Conservation (phyloP, 2,113 vertebrate genomes). For the Otocyon megalotis region DNA sequence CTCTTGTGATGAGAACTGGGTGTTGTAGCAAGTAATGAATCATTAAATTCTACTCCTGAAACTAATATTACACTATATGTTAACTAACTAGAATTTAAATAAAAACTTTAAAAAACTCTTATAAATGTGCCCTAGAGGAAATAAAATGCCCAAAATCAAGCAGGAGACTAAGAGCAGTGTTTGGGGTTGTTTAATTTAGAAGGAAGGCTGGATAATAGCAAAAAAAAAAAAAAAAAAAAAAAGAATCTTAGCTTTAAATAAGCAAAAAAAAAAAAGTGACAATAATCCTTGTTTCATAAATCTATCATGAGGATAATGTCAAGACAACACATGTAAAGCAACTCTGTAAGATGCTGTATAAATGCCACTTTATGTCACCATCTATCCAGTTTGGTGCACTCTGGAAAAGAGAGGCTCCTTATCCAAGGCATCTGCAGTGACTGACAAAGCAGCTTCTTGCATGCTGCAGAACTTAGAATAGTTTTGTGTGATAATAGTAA, state of each 20-base stretch:
- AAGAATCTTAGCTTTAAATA: slow-evolving; percentile 78
- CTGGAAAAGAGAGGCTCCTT: not conserved
- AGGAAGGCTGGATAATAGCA: slow-evolving; percentile 77
- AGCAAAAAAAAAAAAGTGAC: not conserved
- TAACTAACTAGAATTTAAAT: not conserved
- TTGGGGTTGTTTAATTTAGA: slow-evolving; percentile 77
- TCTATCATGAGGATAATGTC: not conserved
- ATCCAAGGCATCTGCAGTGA: not conserved
- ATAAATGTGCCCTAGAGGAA: not conserved
- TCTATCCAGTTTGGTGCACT: not conserved
- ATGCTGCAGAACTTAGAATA: not conserved
- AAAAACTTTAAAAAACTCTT: not conserved
- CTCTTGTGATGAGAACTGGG: not conserved
- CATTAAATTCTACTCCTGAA: not conserved
- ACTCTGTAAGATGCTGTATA: no score
- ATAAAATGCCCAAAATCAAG: not conserved
- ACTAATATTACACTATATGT: not conserved
- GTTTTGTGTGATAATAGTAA: not conserved
- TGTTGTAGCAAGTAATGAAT: not conserved
- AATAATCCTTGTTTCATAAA: not conserved
- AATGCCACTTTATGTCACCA: not conserved
- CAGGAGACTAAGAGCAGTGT: slow-evolving; percentile 47
- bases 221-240: slow-evolving; percentile 60
- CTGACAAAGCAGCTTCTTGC: not conserved
- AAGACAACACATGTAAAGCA: not conserved